Conservation (phyloP, 2,797 vertebrate species). For the Pangasius sanitwongsei region DNA sequence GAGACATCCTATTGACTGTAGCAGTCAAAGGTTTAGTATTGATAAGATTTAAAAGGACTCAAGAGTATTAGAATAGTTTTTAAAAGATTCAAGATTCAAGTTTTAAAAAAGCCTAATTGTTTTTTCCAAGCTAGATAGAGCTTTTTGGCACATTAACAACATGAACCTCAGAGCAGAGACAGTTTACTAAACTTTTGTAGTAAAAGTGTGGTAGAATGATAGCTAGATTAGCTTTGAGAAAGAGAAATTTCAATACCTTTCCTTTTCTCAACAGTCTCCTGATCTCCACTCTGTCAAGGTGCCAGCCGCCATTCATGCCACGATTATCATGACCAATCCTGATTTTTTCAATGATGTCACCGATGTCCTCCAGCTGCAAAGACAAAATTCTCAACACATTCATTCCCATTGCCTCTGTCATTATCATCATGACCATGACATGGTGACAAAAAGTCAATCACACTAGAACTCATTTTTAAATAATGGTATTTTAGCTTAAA, state of each 20-base stretch:
- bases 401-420: neutral
- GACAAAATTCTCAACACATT: neutral
- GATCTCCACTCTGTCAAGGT: conserved; percentile 88
- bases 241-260: conserved; percentile 75
- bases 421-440: neutral
- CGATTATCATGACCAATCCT: conserved; percentile 89
- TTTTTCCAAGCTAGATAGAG: neutral
- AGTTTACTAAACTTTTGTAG: neutral
- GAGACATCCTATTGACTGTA: too few relatives aligned
- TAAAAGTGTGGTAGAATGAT: neutral
- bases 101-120: neutral
- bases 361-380: conserved; percentile 87
- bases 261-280: conserved; percentile 91
- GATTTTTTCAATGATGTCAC: conserved; percentile 94
- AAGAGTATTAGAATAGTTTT: neutral
- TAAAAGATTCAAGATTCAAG: neutral
- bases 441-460: neutral
- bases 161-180: neutral
- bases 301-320: conserved; percentile 92
- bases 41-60: neutral
- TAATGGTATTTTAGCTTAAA: neutral
- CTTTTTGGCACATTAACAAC: neutral
- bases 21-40: neutral
- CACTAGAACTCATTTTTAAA: neutral
- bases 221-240: neutral